Evolutionary conservation across 2,797 vertebrate species (phyloP), one percentile per base, ranked within the genome.

Genomic region (Scarus forsteni): DNA sequence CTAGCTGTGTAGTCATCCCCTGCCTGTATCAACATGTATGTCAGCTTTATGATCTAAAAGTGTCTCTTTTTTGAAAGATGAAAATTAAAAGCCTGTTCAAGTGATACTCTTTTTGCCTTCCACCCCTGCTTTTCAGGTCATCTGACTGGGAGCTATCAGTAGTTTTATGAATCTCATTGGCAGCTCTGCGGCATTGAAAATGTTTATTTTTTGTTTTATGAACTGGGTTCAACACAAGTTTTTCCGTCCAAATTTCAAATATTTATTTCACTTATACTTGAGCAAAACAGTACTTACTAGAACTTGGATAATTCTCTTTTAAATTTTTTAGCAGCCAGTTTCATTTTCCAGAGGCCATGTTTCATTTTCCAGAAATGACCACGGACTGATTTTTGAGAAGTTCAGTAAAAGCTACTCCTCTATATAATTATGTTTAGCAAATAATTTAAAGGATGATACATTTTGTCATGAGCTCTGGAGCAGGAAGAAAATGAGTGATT

Each of bases 401-500:
- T 34, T 16, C 13, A 19, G 13, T 14, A 39, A 0, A 44, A 13
- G 43, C 38, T 81, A 27, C 16, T 54, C 11, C 13, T 63, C 9
- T 35, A 34, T 12, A 27, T 14, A 49, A 9, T 18, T 65, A 52
- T 10, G 11, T 70, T 62, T 74, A 11, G 60, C 12, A 43, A 58
- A 53, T 70, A 19, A 44, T 10, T 8, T 36, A 50, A 42, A 74
- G 55, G 59, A 56, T 43, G 66, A 60, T 57, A 15, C 51, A 45
- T 66, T 66, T 8, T 67, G 16, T 60, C 39, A 64, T 50, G n/a
- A 69, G 43, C 27, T 80, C 14, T 61, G 19, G 4, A 67, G 42
- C 55, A 63, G 55, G 62, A 40, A 63, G 27, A 65, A 43, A 51
- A 44, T 70, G 44, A 60, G 40, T 53, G 66, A 64, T 70, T 45